Evolutionary conservation across 1,140 invertebrate genomes (phyloP), one percentile per base, ranked within the genome.

Genomic region (Hylyphantes graminicola): DNA sequence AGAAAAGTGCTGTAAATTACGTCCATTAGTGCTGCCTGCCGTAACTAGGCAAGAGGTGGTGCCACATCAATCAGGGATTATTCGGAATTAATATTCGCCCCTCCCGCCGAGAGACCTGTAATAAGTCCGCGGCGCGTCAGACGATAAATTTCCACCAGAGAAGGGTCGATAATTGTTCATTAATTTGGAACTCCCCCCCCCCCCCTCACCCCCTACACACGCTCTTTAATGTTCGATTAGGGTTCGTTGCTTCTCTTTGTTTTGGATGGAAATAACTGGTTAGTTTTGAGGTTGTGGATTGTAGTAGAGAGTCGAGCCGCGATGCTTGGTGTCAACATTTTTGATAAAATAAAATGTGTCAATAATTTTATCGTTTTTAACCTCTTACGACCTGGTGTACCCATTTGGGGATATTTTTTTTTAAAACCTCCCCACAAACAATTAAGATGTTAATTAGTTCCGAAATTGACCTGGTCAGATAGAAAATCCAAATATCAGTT

Each of bases 111-210:
- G 67, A 81, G 73, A 81, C 67, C 65, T 81, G 65, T 81, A 81
- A 81, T 81, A 81, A 81, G 72, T 72, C 68, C 53, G 55, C 35
- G 35, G 21, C 21, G 53, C 59, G 80, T 74, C 70, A 57, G 53
- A 63, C 80, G 75, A 83, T 83, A 83, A 83, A 83, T 83, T 83
- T 51, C 59, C 35, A 35, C 35, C 35, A 35, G 35, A 61, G 8
- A 83, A 54, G 55, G 80, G 72, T 83, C 80, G 80, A 83, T 83
- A 83, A 83, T 83, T 83, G 80, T 74, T 83, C 80, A 83, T 83
- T 83, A 83, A 74, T 83, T 83, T 83, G 61, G 59, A 35, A 21
- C n/a, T 81, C 11, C 13, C 13, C 35, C 15, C 10, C 17, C 17
- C 13, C n/a, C 50, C 51, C 17, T 11, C 13, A 9, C 50, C 51